These are phyloP conservation scores for Tachysurus vachellii DNA, from an alignment of 2,113 vertebrate species.

Conservation along the genomic window DNA sequence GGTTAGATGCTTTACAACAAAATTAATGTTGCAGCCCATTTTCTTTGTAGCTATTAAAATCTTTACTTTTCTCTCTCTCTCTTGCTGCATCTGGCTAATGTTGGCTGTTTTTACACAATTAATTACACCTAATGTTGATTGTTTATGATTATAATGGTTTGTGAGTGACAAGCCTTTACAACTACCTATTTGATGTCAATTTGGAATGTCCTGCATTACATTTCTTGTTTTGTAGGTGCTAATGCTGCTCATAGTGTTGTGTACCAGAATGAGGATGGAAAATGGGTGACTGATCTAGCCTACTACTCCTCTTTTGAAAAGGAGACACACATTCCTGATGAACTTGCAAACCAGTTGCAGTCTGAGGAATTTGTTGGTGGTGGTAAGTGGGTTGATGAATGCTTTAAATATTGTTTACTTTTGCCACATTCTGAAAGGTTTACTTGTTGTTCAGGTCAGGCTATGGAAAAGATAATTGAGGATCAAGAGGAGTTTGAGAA, in stretches of 20 bases:
- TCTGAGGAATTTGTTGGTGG: slow-evolving; percentile 85
- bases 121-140: background rate
- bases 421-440: background rate
- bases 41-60: background rate
- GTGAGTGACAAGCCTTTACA: background rate
- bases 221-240: slow-evolving; percentile 64
- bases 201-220: background rate
- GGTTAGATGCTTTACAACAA: slow-evolving; percentile 53
- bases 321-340: slow-evolving; percentile 68
- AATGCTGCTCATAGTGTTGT: slow-evolving; percentile 76
- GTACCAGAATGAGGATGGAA: slow-evolving; percentile 93
- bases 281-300: slow-evolving; percentile 95
- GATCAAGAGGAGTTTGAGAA: slow-evolving; percentile 92
- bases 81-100: background rate
- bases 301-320: slow-evolving; percentile 91
- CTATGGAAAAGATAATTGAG: slow-evolving; percentile 82
- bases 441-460: slow-evolving; percentile 75
- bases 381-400: slow-evolving; percentile 71
- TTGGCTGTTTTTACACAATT: background rate
- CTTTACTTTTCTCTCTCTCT: background rate
- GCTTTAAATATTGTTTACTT: background rate
- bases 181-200: background rate
- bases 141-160: background rate
- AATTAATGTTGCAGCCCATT: background rate
- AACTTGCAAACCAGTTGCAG: slow-evolving; percentile 58